Evolutionary conservation across 1,140 invertebrate genomes (phyloP), one percentile per base, ranked within the genome.

Genomic region (Apis cerana): DNA sequence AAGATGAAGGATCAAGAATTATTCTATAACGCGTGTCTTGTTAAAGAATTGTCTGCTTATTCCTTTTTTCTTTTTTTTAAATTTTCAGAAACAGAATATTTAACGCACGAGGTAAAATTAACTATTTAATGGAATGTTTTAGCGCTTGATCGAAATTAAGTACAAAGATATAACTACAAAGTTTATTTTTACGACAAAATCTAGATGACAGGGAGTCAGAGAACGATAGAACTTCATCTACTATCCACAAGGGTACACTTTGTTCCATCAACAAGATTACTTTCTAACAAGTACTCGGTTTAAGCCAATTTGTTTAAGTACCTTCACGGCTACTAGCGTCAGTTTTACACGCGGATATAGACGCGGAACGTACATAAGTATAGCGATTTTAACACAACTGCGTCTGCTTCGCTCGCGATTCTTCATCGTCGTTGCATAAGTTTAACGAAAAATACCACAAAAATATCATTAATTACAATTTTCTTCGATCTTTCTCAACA

Each of bases 191-290:
- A 58, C 27, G 27, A 72, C 27, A 43, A 72, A 72, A 58, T 72
- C 70, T 58, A 58, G 70, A 58, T 54, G 54, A 9, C 70, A n/a
- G 70, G 9, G 68, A 72, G 70, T 58, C 27, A 56, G 70, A 27
- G 54, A 72, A 58, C 70, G 52, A 72, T 58, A 72, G 70, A 72
- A 58, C 54, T 72, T 72, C 70, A 72, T 72, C 70, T 72, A 72
- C 70, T 43, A 72, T 72, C 70, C 70, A 10, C 70, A 72, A 72
- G 54, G 58, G 70, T 72, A 54, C 58, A 58, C 70, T 72, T 58
- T 72, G 70, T 72, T 72, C 70, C 70, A 72, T 72, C 54, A 72
- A 72, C 70, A 72, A 72, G 70, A 72, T 72, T 72, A 72, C 52
- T 72, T 72, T 54, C 52, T 72, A 72, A 72, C 70, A 72, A 72